These are phyloP conservation scores for Brachionus calyciflorus DNA, from an alignment of 1,140 invertebrate genomes.

Conservation along the genomic window DNA sequence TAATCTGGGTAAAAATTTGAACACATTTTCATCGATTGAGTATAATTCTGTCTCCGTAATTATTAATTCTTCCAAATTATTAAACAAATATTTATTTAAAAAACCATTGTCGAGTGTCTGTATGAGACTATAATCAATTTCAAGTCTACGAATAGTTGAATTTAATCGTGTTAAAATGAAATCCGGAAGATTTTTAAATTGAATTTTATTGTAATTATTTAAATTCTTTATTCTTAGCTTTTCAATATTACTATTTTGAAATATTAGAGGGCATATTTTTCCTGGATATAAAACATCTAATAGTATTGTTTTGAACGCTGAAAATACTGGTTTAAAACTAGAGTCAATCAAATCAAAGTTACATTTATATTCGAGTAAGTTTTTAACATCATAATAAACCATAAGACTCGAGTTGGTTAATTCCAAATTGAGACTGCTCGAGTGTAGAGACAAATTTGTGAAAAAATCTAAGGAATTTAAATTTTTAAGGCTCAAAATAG, in stretches of 20 bases:
- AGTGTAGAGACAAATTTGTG: no score
- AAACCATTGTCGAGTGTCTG: background rate
- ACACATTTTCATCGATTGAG: background rate
- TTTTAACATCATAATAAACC: background rate
- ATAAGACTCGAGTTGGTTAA: background rate
- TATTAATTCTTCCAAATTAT: background rate
- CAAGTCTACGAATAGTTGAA: background rate
- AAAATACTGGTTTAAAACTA: background rate
- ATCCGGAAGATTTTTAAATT: background rate
- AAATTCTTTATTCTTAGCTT: background rate
- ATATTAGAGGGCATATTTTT: background rate
- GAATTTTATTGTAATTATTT: background rate
- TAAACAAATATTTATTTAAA: background rate
- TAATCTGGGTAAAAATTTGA: background rate
- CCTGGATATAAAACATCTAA: background rate
- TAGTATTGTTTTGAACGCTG: background rate
- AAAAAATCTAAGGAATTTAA: background rate
- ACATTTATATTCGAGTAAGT: background rate
- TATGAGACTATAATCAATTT: conserved; percentile 6
- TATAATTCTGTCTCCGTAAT: background rate
- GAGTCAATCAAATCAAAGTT: background rate
- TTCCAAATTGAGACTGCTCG: background rate
- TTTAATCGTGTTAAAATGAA: background rate
- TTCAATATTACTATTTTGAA: background rate
- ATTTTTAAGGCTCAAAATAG: background rate